Base-by-base conservation (phyloP, 2,888 invertebrate species). In the Flexamia atlantica region DNA sequence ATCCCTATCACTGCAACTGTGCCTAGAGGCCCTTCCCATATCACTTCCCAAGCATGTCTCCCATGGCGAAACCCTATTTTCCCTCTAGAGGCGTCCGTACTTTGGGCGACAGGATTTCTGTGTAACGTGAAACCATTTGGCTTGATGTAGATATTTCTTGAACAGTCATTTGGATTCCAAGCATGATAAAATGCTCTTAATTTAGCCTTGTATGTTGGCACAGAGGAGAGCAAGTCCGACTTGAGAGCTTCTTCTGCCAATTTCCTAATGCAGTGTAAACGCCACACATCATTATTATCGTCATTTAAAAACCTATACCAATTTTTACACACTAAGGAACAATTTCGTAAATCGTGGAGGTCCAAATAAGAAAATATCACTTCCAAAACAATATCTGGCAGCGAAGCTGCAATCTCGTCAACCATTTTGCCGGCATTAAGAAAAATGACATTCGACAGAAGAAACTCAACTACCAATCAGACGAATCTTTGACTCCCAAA, bases 121-220 rank as follows among this genome's bases (percentile, higher is more conserved):
- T 99, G 99, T 88, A 99, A 92, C 25, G 99, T 99, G 90, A 99
- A 99, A 86, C 98, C 98, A 91, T 98, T 98, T 32, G 97, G 95
- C 92, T 98, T 98, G 82, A 99, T 96, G 90, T 97, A 99, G 89
- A 99, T 96, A 91, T 99, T 98, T 89, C 97, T 94, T 79, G 99
- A 99, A 90, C 98, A 98, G 90, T 99, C 99, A 90, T 96, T 95
- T 12, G 98, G 97, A 91, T 98, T 99, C 99, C 99, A 99, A 0
- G 99, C 96, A 91, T 98, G 97, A 89, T 95, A 95, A 90, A 95
- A 98, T 17, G 99, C 98, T 88, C 97, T 93, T 86, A 99, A 92
- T 92, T 99, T 99, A 30, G 97, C 95, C 92, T 98, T 99, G 90
- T 96, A 98, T 5, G 97, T 97, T 83, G 95, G 94, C 87, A 97